Evolutionary conservation across 2,113 vertebrate species (phyloP), one percentile per base, ranked within the genome.

Genomic region (Nipponia nippon): DNA sequence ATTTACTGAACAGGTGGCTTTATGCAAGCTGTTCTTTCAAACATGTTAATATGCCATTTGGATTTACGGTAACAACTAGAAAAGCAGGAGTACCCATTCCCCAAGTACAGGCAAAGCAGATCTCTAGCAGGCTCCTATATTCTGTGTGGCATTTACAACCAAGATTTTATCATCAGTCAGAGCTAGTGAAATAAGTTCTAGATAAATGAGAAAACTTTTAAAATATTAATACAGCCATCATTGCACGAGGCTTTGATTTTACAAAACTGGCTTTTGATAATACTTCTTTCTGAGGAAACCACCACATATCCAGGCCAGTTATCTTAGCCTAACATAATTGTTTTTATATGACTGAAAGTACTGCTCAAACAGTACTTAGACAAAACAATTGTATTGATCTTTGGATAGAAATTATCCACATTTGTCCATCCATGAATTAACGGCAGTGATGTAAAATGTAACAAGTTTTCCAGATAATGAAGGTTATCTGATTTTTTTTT

Each of bases 151-250:
- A 77, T 53, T 84, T 29, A 11, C 76, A 80, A n/a, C 38, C 55
- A 83, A 59, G 69, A 21, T 55, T 89, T 92, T 73, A 29, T 73
- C 84, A 81, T 94, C 77, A 88, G 4, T 78, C 84, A 92, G 59
- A 67, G 30, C 55, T 25, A 38, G 46, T 34, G 75, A 85, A 93
- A 92, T 67, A 56, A 80, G 61, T 29, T 81, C 61, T 70, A 47
- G 49, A 94, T 73, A 96, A 94, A 91, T 89, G 87, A 96, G 88
- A 80, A 95, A 93, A 75, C 29, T 69, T 93, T 40, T 83, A 53
- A 95, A 97, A 87, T 96, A 92, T 93, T 96, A 93, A 93, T 91
- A 44, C 18, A 95, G 55, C 53, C 55, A 55, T 94, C 65, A 73
- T 29, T 93, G 75, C 7, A 4, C 6, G 52, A 89, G 52, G 32